Evolutionary conservation across 2,113 vertebrate genomes (phyloP).

Genomic region (Forbesichthys agassizii): DNA sequence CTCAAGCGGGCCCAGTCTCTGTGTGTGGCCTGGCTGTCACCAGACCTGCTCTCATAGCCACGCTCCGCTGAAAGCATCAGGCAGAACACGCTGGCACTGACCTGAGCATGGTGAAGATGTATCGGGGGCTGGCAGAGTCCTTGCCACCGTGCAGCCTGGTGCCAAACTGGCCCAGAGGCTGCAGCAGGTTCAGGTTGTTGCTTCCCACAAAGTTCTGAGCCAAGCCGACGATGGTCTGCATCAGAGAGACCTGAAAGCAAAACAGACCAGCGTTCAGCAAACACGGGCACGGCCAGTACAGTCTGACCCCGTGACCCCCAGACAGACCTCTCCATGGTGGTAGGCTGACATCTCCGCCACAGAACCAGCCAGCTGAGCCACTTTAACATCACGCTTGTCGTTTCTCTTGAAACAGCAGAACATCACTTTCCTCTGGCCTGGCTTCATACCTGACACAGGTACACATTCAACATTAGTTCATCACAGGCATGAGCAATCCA

Average conservation of each 20-base stretch:
- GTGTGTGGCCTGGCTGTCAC: neutral
- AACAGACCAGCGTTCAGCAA: neutral
- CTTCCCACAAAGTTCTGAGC: constrained; percentile 98
- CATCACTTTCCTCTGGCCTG: constrained; percentile 95
- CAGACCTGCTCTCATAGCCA: too few relatives aligned
- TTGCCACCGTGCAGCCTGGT: constrained; percentile 95
- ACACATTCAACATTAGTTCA: neutral
- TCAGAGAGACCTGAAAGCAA: constrained; percentile 82
- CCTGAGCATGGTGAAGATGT: constrained; percentile 99
- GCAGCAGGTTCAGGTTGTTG: constrained; percentile 95
- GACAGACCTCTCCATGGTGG: constrained; percentile 91
- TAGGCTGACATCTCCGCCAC: constrained; percentile 98
- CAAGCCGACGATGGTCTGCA: constrained; percentile 96
- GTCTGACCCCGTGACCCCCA: too few relatives aligned
- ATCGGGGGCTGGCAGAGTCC: constrained; percentile 97
- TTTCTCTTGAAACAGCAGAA: constrained; percentile 95
- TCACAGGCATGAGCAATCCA: too few relatives aligned
- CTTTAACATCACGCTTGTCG: constrained; percentile 96
- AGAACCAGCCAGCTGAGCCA: constrained; percentile 96
- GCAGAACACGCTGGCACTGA: constrained; percentile 46
- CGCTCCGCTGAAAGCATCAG: too few relatives aligned
- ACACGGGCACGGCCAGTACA: neutral
- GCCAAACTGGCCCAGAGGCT: constrained; percentile 96
- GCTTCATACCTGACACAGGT: constrained; percentile 85
- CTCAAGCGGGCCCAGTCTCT: too few relatives aligned